Percentiles rank a stretch among this genome's conserved stretches.
These are phyloP conservation scores for Nomada fabriciana DNA, from an alignment of 2,888 invertebrate species.

Conservation along the genomic window DNA sequence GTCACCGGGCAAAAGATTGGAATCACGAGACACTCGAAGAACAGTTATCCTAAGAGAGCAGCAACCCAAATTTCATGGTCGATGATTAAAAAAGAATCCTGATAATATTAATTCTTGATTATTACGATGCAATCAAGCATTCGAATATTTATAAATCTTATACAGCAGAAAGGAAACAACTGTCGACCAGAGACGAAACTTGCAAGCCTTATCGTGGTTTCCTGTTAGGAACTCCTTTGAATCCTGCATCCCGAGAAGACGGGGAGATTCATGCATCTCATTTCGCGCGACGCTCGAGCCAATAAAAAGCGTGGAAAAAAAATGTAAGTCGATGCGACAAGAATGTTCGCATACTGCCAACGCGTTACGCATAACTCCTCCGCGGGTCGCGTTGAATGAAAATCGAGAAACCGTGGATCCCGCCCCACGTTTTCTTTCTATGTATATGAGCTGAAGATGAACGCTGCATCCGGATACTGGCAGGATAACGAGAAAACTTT, in stretches of 20 bases:
- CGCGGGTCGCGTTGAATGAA: slow-evolving; percentile 62
- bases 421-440: slow-evolving; percentile 9
- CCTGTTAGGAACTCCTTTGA: neutral
- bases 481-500: slow-evolving; percentile 51
- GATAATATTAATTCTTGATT: too few species aligned
- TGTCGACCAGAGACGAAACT: neutral
- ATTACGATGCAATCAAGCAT: too few species aligned
- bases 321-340: slow-evolving; percentile 40
- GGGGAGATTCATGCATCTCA: slow-evolving; percentile 23
- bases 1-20: too few species aligned
- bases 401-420: slow-evolving; percentile 56
- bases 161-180: neutral
- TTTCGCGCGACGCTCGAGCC: slow-evolving; percentile 41
- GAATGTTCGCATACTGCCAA: slow-evolving; percentile 61
- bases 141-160: too few species aligned
- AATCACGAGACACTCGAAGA: too few species aligned
- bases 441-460: slow-evolving; percentile 26
- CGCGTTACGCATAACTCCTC: slow-evolving; percentile 66
- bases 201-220: neutral
- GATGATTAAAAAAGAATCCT: too few species aligned
- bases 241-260: neutral
- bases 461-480: slow-evolving; percentile 38
- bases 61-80: too few species aligned
- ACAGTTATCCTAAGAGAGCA: too few species aligned
- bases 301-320: slow-evolving; percentile 44